phyloP scores from a whole-genome alignment of 2,113 vertebrate species.

The Notothenia coriiceps region DNA sequence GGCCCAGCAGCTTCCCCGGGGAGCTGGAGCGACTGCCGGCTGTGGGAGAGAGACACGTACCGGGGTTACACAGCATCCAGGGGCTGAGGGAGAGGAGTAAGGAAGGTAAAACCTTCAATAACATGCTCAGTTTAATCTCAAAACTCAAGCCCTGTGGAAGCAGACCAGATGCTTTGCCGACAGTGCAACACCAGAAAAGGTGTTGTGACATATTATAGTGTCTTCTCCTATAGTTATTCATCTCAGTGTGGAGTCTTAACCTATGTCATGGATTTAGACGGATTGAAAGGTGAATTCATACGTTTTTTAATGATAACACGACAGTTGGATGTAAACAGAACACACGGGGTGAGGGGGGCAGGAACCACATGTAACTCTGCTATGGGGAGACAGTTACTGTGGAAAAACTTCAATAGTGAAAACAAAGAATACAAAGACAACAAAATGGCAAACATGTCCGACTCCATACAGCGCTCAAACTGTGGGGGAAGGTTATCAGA shows the following conservation, averaged over 20 bases:
- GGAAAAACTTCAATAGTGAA: constrained; percentile 16
- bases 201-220: background rate
- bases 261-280: background rate
- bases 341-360: background rate
- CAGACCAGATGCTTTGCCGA: background rate
- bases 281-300: background rate
- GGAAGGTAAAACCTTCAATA: background rate
- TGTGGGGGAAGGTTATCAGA: background rate
- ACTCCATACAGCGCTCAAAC: constrained; percentile 33
- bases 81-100: background rate
- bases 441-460: constrained; percentile 25
- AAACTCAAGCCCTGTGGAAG: constrained; percentile 10
- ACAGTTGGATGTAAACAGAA: background rate
- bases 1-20: constrained; percentile 93
- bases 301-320: constrained; percentile 1
- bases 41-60: constrained; percentile 52
- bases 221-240: background rate
- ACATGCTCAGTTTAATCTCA: constrained; percentile 16
- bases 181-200: background rate
- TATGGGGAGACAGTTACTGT: constrained; percentile 22
- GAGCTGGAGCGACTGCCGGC: constrained; percentile 97
- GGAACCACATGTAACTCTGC: constrained; percentile 10
- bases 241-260: background rate
- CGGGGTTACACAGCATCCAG: background rate
- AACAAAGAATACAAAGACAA: constrained; percentile 27